Percentiles rank a stretch among this genome's conserved stretches.
phyloP scores from a whole-genome alignment of 2,113 vertebrate genomes.

The Poecile atricapillus region DNA sequence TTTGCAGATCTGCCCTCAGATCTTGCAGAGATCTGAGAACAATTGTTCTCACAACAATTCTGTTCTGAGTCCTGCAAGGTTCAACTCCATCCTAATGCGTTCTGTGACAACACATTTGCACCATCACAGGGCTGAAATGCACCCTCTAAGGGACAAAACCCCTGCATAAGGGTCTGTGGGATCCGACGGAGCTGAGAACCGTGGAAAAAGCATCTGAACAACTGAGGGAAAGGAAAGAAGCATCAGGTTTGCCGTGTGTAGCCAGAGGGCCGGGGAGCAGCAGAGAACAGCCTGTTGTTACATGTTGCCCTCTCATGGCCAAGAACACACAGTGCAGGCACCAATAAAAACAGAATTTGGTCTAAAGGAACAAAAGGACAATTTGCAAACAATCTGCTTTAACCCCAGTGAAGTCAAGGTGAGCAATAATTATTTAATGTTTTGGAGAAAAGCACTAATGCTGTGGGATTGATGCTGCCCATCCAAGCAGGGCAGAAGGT shows the following conservation, averaged over 20 bases:
- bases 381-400: not conserved
- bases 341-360: not conserved
- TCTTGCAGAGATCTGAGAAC: too few relatives aligned
- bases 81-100: not conserved
- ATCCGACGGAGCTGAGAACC: not conserved
- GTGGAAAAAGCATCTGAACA: not conserved
- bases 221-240: not conserved
- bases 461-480: not conserved
- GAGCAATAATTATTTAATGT: not conserved
- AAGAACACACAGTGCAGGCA: not conserved
- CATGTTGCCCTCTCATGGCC: slow-evolving; percentile 62
- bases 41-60: not conserved
- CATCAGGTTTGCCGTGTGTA: not conserved
- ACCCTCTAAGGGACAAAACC: not conserved
- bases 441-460: not conserved
- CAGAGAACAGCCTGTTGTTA: not conserved
- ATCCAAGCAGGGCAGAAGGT: not conserved
- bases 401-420: not conserved
- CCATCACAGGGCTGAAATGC: not conserved
- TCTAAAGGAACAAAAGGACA: not conserved
- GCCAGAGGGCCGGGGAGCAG: not conserved
- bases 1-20: not conserved
- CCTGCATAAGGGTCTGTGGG: not conserved
- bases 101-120: not conserved
- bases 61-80: not conserved